Evolutionary conservation across 2,113 vertebrate species (phyloP).

Genomic region (Dipodomys spectabilis): DNA sequence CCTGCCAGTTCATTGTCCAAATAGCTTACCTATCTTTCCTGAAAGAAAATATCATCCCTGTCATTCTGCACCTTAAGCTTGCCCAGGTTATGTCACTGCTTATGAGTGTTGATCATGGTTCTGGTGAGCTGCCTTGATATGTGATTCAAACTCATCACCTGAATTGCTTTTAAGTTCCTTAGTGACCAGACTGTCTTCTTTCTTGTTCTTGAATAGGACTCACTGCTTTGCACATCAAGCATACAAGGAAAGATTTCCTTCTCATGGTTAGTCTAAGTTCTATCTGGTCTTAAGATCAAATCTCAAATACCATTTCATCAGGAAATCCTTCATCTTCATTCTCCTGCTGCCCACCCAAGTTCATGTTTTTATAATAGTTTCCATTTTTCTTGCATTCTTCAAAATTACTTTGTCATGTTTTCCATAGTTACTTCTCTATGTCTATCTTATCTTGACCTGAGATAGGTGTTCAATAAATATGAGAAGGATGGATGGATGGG

Average conservation of each 20-base stretch:
- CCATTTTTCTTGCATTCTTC: neutral
- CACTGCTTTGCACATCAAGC: neutral
- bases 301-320: neutral
- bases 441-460: neutral
- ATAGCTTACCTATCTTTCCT: neutral
- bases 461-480: neutral
- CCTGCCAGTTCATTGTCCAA: neutral
- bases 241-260: neutral
- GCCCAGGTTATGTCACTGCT: neutral
- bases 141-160: neutral
- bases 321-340: conserved; percentile 21
- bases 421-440: neutral
- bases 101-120: neutral
- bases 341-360: neutral
- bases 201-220: neutral
- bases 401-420: neutral
- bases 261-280: neutral
- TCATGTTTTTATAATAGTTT: neutral
- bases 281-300: conserved; percentile 18
- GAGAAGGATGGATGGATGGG: neutral
- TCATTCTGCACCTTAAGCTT: neutral
- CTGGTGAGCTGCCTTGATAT: neutral
- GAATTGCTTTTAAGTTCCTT: neutral
- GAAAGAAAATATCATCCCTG: neutral
- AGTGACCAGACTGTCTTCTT: neutral